Evolutionary conservation across 2,797 vertebrate genomes (phyloP), one percentile per base, ranked within the genome.

Genomic region (Lagocephalus sceleratus): DNA sequence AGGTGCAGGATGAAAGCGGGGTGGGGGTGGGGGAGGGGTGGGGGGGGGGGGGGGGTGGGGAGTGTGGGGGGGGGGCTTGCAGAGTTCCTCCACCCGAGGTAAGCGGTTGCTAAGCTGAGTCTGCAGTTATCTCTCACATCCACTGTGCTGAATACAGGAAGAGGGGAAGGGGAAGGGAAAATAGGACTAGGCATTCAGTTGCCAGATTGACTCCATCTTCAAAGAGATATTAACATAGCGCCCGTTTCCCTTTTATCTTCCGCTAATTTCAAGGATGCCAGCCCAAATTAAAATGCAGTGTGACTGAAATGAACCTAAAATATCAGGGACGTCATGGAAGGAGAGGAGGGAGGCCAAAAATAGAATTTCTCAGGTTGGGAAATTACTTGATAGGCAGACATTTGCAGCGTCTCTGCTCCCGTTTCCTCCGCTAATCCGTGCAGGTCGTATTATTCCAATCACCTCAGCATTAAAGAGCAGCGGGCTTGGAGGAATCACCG

Each of bases 191-290:
- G 80, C 70, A 79, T 82, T 83, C 81, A 80, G 73, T 66, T 81
- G 78, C 80, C 83, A 89, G 79, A 77, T 84, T 79, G 81, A 89
- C 83, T 87, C 71, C 66, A 71, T 89, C 88, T 88, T 90, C 89
- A 90, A 90, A 90, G 84, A 82, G 78, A 88, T 84, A 87, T 89
- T 87, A 89, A 79, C 86, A 89, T 78, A 83, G 71, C 47, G 7
- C 60, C 74, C 60, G 69, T 81, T 84, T 79, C 71, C 78, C 80
- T 87, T 90, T 90, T 90, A 84, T 89, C 86, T 87, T 65, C 47
- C 69, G 73, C 75, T 86, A 80, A 85, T 88, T 88, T 87, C 70
- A 85, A 78, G 73, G 79, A 88, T 87, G 85, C 76, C 72, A 81
- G 73, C 60, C 67, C 66, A 84, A 85, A 87, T 88, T 85, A 81